Base-by-base conservation (phyloP, 2,888 invertebrate species). In the Himalopsyche anomala region DNA sequence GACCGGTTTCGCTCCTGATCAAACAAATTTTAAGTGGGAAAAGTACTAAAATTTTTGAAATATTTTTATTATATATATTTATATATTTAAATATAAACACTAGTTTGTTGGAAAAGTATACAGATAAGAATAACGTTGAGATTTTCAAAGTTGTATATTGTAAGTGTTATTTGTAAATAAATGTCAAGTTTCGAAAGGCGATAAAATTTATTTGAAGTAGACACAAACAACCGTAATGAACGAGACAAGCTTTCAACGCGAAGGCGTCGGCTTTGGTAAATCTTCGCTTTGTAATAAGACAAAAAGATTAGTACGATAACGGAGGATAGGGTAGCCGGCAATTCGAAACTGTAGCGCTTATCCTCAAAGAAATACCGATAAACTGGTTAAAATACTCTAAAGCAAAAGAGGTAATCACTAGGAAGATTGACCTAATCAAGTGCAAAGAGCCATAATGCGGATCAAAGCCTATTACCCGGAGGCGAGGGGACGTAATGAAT, bases 401-500 rank as follows among this genome's bases (percentile, higher is more conserved):
- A 51, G 45, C 45, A 80, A 80, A 45, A 28, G 80, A 80, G 51
- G 80, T 51, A 80, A 80, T 80, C 80, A 80, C 80, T 28, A 36
- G 28, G 80, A 80, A 80, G 80, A 80, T 80, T 80, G 80, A 51
- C 51, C 80, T 80, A 80, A 80, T 80, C 80, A 80, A 80, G 80
- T 80, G 80, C 51, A 80, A 51, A 42, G 42, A 45, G 80, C 45
- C 51, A 80, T 74, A 74, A 45, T 42, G 51, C 80, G 80, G 80
- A 80, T 80, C 80, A 51, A 80, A 42, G 80, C 82, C 54, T 82
- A 82, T 82, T 54, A 54, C 36, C 8, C 74, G 74, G 11, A 74
- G 74, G 74, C 74, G 40, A 45, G 56, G 36, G 42, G 17, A 55
- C 36, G 83, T 84, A 86, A 86, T 86, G 86, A 86, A 84, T 86